Conservation (phyloP, 2,797 vertebrate species). For the Neosilurus mollespiculum region DNA sequence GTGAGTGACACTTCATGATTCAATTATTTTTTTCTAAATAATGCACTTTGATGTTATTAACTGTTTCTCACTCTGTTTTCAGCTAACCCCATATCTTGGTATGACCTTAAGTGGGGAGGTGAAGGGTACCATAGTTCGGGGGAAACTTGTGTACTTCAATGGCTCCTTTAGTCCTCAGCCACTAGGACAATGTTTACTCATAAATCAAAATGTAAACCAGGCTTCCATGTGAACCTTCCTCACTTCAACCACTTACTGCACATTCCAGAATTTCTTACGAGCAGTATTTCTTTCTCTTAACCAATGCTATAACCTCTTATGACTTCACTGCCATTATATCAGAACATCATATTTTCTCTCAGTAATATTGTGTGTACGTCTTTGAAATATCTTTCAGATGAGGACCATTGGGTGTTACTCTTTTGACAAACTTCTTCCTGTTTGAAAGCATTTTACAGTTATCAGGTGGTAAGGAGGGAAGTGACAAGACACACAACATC, state of each 20-base stretch:
- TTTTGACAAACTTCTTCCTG: too few relatives aligned
- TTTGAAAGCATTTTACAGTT: too few relatives aligned
- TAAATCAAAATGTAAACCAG: slow-evolving; percentile 53
- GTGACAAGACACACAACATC: too few relatives aligned
- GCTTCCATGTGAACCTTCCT: slow-evolving; percentile 52
- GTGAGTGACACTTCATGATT: slow-evolving; percentile 55
- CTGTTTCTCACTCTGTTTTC: slow-evolving; percentile 38
- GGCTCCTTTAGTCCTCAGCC: slow-evolving; percentile 72
- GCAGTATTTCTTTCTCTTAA: background rate
- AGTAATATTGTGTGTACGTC: too few relatives aligned
- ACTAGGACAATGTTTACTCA: slow-evolving; percentile 72
- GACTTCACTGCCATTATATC: too few relatives aligned
- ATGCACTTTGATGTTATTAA: background rate
- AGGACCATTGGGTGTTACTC: too few relatives aligned
- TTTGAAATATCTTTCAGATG: too few relatives aligned
- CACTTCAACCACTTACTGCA: background rate
- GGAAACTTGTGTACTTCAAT: slow-evolving; percentile 76
- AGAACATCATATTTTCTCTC: too few relatives aligned
- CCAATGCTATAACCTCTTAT: background rate
- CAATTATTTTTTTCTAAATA: background rate
- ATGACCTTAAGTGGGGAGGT: slow-evolving; percentile 71
- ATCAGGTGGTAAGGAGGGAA: too few relatives aligned
- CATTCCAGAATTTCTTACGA: background rate
- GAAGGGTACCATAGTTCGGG: slow-evolving; percentile 72
- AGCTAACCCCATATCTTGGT: slow-evolving; percentile 81